phyloP scores from a whole-genome alignment of 2,888 invertebrate genomes.

The Ephialtes manifestator region DNA sequence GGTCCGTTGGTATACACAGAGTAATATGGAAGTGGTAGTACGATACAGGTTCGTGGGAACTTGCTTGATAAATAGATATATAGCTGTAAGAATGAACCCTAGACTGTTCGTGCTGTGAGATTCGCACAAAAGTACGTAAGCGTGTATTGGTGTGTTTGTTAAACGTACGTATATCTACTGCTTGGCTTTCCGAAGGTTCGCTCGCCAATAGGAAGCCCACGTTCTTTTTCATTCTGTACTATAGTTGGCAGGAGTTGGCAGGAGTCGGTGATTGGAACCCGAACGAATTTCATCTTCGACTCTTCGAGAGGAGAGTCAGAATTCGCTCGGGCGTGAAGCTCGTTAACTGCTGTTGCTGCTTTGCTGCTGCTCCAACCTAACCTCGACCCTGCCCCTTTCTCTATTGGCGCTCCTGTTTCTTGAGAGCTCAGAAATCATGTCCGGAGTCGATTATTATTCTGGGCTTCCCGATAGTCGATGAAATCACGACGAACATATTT shows the following conservation, averaged over 20 bases:
- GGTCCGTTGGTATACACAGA: slow-evolving; percentile 21
- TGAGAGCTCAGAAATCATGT: slow-evolving; percentile 30
- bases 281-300: slow-evolving; percentile 63
- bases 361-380: slow-evolving; percentile 22
- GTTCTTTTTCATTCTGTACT: slow-evolving; percentile 15
- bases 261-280: slow-evolving; percentile 57
- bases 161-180: neutral
- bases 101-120: neutral
- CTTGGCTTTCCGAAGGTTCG: neutral
- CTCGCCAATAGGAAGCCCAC: neutral
- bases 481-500: slow-evolving; percentile 32
- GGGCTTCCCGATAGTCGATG: slow-evolving; percentile 25
- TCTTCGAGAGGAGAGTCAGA: slow-evolving; percentile 21
- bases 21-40: neutral
- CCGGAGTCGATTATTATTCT: slow-evolving; percentile 47
- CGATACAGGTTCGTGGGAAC: slow-evolving; percentile 41
- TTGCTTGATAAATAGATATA: neutral
- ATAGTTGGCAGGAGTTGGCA: slow-evolving; percentile 11
- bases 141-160: slow-evolving; percentile 26
- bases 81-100: neutral
- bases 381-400: slow-evolving; percentile 12
- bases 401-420: neutral
- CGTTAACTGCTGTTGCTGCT: slow-evolving; percentile 62
- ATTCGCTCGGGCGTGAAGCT: slow-evolving; percentile 65
- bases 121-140: slow-evolving; percentile 28